Conservation (phyloP, 92 coral and sea anemone genomes). For the Palythoa caribaeorum region DNA sequence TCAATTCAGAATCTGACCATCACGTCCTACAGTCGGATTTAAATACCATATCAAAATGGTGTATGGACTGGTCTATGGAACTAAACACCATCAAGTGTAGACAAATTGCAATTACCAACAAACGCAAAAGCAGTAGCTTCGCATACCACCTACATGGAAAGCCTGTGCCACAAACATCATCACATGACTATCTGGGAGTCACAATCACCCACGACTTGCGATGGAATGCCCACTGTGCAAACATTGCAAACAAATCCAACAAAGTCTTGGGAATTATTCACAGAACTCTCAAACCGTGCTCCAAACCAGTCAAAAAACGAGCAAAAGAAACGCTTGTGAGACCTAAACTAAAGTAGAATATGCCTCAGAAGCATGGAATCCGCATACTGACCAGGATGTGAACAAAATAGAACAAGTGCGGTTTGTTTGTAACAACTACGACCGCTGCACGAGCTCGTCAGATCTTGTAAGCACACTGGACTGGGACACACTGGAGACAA, state of each 20-base stretch:
- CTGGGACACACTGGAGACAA: no score
- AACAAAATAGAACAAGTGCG: background rate
- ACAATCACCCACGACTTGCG: slow-evolving; percentile 29
- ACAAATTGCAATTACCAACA: slow-evolving; percentile 4
- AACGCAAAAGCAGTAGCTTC: slow-evolving; percentile 28
- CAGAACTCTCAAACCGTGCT: slow-evolving; percentile 27
- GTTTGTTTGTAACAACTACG: background rate
- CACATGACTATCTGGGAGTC: slow-evolving; percentile 28
- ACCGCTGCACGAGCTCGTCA: background rate
- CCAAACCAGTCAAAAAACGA: slow-evolving; percentile 27
- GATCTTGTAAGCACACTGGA: no score
- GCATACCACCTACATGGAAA: slow-evolving; percentile 26
- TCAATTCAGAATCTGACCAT: slow-evolving; percentile 23
- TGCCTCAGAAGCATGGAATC: slow-evolving; percentile 8
- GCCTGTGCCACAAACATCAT: slow-evolving; percentile 26
- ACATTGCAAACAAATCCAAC: slow-evolving; percentile 30
- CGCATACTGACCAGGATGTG: background rate
- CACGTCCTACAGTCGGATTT: slow-evolving; percentile 13
- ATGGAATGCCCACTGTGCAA: slow-evolving; percentile 25
- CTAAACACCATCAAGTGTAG: slow-evolving; percentile 17
- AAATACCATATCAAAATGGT: slow-evolving; percentile 27
- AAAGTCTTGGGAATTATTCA: slow-evolving; percentile 2
- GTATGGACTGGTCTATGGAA: slow-evolving; percentile 24
- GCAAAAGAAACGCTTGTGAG: slow-evolving; percentile 29
- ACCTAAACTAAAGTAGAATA: slow-evolving; percentile 13